A percentile compares a stretch with the other conserved stretches of the same genome.
These are phyloP conservation scores for Plodia interpunctella DNA, from an alignment of 1,140 invertebrate species.

Conservation along the genomic window DNA sequence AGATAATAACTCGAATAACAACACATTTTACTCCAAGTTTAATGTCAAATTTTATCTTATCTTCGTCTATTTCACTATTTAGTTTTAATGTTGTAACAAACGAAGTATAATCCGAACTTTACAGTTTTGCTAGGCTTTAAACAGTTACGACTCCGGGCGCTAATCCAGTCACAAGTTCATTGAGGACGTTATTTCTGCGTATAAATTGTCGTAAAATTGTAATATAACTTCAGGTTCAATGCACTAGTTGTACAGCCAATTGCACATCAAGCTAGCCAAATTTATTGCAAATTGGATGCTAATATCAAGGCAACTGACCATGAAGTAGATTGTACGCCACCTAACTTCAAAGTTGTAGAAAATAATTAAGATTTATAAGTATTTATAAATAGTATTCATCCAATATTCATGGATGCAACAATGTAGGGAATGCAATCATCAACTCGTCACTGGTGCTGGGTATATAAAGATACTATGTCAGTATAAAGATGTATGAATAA, in stretches of 20 bases:
- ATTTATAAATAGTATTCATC: no score
- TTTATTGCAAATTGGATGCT: not conserved
- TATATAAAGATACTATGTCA: no score
- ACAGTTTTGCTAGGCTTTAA: not conserved
- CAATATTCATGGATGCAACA: no score
- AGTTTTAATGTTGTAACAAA: not conserved
- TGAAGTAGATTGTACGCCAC: no score
- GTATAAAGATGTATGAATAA: no score
- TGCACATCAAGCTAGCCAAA: not conserved
- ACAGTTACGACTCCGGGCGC: not conserved
- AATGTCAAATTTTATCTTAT: not conserved
- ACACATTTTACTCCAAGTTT: not conserved
- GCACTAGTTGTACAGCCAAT: not conserved
- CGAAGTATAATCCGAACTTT: not conserved
- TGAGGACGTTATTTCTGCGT: not conserved
- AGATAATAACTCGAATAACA: not conserved
- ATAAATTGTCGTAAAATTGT: not conserved
- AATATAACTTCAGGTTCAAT: not conserved
- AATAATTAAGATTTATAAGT: no score
- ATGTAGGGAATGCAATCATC: no score
- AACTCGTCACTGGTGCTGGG: no score
- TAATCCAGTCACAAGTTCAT: constrained; percentile 1
- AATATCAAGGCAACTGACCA: no score
- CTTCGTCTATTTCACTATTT: not conserved
- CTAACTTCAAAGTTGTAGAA: no score